Evolutionary conservation across 2,888 invertebrate species (phyloP).

Genomic region (Melipona bicolor): DNA sequence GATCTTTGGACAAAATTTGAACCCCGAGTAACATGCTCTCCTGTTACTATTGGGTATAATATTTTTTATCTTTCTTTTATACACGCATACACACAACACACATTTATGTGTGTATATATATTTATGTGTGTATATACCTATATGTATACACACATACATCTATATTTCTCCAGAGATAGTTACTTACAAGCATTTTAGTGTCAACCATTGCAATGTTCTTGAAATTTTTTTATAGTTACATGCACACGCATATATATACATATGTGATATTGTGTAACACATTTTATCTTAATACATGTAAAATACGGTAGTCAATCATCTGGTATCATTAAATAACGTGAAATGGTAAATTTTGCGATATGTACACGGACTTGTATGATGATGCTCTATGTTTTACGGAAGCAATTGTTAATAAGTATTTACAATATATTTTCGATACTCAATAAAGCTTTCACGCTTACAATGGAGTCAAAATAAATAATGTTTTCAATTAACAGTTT

Average conservation of each 20-base stretch:
- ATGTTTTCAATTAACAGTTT: constrained; percentile 32
- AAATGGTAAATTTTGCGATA: constrained; percentile 34
- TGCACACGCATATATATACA: constrained; percentile 20
- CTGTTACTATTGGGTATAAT: constrained; percentile 1
- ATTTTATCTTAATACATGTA: constrained; percentile 41
- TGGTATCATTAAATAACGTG: constrained; percentile 7
- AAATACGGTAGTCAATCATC: constrained; percentile 26
- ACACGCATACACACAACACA: background rate
- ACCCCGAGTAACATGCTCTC: constrained; percentile 18
- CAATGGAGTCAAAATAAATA: constrained; percentile 33
- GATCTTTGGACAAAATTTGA: constrained; percentile 48
- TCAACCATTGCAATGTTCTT: constrained; percentile 16
- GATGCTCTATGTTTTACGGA: constrained; percentile 16
- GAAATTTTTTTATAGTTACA: constrained; percentile 30
- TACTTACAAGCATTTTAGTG: background rate
- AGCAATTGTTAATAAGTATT: constrained; percentile 52
- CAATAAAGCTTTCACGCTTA: constrained; percentile 37
- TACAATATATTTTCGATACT: constrained; percentile 58
- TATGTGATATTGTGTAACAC: constrained; percentile 39
- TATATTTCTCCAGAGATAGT: background rate
- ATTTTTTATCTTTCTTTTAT: background rate
- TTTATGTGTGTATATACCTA: background rate
- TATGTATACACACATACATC: background rate
- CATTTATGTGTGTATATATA: too few species aligned
- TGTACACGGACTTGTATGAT: constrained; percentile 34